Base-by-base conservation (phyloP, 2,888 invertebrate genomes). In the Anarsia innoxiella region DNA sequence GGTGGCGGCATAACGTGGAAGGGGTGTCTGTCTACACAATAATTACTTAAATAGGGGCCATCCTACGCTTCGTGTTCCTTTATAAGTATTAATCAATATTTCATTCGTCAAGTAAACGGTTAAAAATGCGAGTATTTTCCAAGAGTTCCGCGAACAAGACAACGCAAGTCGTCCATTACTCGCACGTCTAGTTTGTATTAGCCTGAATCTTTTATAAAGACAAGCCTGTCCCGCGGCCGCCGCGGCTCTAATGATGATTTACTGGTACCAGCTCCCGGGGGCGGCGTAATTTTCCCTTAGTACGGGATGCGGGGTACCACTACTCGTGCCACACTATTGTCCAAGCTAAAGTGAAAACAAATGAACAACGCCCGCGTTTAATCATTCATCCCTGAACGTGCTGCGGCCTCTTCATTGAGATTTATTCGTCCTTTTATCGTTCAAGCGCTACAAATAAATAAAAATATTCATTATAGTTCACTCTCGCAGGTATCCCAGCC, bases 161-260 rank as follows among this genome's bases (percentile, higher is more conserved):
- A 48, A 34, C 8, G 19, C 15, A 59, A 53, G 52, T 49, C 46
- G 40, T 53, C 60, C 64, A 65, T 74, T 73, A 71, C 59, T 72
- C 61, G 62, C 53, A 53, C 59, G 66, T 62, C 71, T 74, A 62
- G 71, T 77, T 70, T 69, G 74, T 76, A 73, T 74, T 68, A 71
- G 64, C 66, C 64, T 80, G 79, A 80, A 80, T 80, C 69, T 80
- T 80, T 80, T 80, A 79, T 80, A 77, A 75, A 75, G 73, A 75
- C 69, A 57, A 66, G 62, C 66, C 60, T 70, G 76, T 75, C 76
- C 64, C 68, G 54, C 55, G 51, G 49, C 51, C 53, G 57, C 59
- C 51, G 51, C 51, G 46, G 41, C 51, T 58, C 72, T 82, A 82
- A 82, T 82, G 77, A 79, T 79, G 80, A 82, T 82, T 69, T 80